A percentile compares a stretch with the other conserved stretches of the same genome.
These are phyloP conservation scores for Agrenia bidenticulata DNA, from an alignment of 2,888 invertebrate species.

Conservation along the genomic window DNA sequence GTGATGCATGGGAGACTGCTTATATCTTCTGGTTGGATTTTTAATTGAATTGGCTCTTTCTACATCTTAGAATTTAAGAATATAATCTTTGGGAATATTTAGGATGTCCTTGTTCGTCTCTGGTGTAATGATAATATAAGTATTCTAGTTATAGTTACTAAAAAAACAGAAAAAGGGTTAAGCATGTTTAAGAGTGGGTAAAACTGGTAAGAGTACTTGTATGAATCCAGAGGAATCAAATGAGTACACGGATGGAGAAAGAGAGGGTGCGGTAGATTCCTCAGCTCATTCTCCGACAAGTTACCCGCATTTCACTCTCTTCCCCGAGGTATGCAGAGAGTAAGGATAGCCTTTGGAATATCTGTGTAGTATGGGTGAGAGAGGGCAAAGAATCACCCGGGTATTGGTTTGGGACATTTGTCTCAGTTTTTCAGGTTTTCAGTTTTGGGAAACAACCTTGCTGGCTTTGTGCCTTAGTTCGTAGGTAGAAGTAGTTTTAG, in stretches of 20 bases:
- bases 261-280: conserved; percentile 50
- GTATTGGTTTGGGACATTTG: no score
- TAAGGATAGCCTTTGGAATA: no score
- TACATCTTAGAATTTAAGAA: conserved; percentile 1
- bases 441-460: no score
- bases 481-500: no score
- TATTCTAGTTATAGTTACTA: background rate
- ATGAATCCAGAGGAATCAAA: conserved; percentile 20
- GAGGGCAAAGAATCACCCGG: no score
- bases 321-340: no score
- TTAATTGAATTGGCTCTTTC: conserved; percentile 45
- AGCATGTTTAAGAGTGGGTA: background rate
- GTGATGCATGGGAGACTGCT: conserved; percentile 14
- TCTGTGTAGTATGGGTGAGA: no score
- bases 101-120: background rate
- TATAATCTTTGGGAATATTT: background rate
- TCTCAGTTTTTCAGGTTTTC: no score
- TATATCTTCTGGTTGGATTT: conserved; percentile 24
- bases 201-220: background rate
- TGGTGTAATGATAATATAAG: background rate
- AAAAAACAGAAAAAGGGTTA: background rate
- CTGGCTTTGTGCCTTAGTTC: no score
- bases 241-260: conserved; percentile 39
- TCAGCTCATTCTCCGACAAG: conserved; percentile 20
- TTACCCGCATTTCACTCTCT: conserved; percentile 26